A percentile compares a stretch with the other conserved stretches of the same genome.
Conservation (phyloP, 2,113 vertebrate genomes). For the Furnarius figulus region DNA sequence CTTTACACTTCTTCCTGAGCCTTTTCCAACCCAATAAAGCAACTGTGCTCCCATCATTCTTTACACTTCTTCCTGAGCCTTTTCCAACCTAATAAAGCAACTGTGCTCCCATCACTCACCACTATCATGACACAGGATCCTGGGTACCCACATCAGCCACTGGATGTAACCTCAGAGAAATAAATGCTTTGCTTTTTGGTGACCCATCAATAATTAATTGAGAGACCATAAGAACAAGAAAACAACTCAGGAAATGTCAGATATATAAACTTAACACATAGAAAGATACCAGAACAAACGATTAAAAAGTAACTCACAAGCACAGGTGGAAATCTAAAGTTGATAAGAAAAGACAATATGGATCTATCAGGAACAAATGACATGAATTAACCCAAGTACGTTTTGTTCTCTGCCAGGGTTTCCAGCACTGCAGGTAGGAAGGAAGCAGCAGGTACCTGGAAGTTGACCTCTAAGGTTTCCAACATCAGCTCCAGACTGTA, state of each 20-base stretch:
- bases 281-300: not conserved
- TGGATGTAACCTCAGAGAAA: not conserved
- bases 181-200: not conserved
- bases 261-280: not conserved
- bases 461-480: not conserved
- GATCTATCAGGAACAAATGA: not conserved
- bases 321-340: not conserved
- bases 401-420: not conserved
- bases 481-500: rapidly evolving
- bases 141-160: not conserved
- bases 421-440: not conserved
- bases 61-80: not conserved
- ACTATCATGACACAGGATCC: not conserved
- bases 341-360: not conserved
- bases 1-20: not conserved
- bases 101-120: not conserved
- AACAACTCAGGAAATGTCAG: not conserved
- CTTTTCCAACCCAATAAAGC: not conserved
- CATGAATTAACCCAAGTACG: not conserved
- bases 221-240: not conserved
- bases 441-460: not conserved
- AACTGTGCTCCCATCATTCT: not conserved
- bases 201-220: not conserved
- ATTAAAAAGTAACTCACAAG: not conserved
- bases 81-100: not conserved